phyloP scores from a whole-genome alignment of 2,888 invertebrate genomes.

The Buathra laborator region DNA sequence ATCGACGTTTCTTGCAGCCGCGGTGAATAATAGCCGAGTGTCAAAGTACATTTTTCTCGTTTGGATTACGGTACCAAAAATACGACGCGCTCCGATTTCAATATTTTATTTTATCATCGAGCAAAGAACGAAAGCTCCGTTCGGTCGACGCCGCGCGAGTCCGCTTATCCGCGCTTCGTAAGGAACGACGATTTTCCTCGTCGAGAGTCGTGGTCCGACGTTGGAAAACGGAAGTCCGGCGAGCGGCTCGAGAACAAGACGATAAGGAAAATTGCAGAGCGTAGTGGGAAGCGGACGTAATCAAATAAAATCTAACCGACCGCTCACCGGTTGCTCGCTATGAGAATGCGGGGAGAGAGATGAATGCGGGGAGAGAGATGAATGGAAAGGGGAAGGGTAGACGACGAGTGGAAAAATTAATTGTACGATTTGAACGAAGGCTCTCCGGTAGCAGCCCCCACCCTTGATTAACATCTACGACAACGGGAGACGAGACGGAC shows the following conservation, averaged over 20 bases:
- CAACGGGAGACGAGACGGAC: conserved; percentile 9
- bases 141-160: not conserved
- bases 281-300: conserved; percentile 65
- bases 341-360: not conserved
- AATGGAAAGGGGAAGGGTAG: not conserved
- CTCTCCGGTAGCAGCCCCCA: conserved; percentile 15
- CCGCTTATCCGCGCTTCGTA: not conserved
- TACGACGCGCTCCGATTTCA: conserved; percentile 41
- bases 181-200: not conserved
- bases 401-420: conserved; percentile 72
- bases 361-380: not conserved
- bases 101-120: conserved; percentile 52
- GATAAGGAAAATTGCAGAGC: conserved; percentile 47
- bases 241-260: conserved; percentile 35
- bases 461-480: conserved; percentile 1
- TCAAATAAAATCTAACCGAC: conserved; percentile 75
- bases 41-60: conserved; percentile 30
- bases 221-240: conserved; percentile 43
- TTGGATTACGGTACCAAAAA: conserved; percentile 38
- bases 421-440: conserved; percentile 70
- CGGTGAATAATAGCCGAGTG: not conserved
- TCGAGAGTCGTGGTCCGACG: not conserved
- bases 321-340: conserved; percentile 59
- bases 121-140: conserved; percentile 41
- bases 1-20: not conserved